Evolutionary conservation across 2,888 invertebrate genomes (phyloP).

Genomic region (Cetonia aurata): DNA sequence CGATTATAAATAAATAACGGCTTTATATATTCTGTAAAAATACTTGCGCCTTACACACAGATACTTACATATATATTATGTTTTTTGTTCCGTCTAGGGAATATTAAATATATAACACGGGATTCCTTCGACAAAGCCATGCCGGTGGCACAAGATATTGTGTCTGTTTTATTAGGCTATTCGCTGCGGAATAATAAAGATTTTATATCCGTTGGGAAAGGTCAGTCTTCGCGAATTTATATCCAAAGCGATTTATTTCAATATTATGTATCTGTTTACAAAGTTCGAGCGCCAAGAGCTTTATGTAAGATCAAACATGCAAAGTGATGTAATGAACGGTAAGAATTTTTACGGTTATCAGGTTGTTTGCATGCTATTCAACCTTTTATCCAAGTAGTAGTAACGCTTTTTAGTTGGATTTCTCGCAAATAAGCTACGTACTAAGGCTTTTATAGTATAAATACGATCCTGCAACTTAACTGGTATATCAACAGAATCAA

Average conservation of each 20-base stretch:
- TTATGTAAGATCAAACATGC: conserved; percentile 8
- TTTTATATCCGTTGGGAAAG: conserved; percentile 36
- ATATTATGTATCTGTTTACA: conserved; percentile 40
- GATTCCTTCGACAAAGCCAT: conserved; percentile 31
- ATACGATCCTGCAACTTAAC: too few relatives aligned
- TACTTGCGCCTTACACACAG: background rate
- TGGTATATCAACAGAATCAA: too few relatives aligned
- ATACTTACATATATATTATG: background rate
- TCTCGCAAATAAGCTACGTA: too few relatives aligned
- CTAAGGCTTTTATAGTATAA: too few relatives aligned
- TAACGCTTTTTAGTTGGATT: too few relatives aligned
- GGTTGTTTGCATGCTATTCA: too few relatives aligned
- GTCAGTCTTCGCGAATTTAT: conserved; percentile 37
- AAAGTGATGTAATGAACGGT: conserved; percentile 9
- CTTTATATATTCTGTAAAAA: too few relatives aligned
- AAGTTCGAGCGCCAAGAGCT: conserved; percentile 5
- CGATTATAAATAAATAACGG: too few relatives aligned
- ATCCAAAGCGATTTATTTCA: conserved; percentile 31
- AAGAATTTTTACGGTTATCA: too few relatives aligned
- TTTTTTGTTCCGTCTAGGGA: conserved; percentile 17
- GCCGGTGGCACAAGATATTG: conserved; percentile 32
- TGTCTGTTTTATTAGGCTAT: conserved; percentile 38
- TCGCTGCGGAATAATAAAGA: conserved; percentile 37
- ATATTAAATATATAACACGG: conserved; percentile 36
- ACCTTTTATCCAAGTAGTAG: too few relatives aligned